These are phyloP conservation scores for Triplophysa tibetana DNA, from an alignment of 2,113 vertebrate species.

Conservation along the genomic window DNA sequence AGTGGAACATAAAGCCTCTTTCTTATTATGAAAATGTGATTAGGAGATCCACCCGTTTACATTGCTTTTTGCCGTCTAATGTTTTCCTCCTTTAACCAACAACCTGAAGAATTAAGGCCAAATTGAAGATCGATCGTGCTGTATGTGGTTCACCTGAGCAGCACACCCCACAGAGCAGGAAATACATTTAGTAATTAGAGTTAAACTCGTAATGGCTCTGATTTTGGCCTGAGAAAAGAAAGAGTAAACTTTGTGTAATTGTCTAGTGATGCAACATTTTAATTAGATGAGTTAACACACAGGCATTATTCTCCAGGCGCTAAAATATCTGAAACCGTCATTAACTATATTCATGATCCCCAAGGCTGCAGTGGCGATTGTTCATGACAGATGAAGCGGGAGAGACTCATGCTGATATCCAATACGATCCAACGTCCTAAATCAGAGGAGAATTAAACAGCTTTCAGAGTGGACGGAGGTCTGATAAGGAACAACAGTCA, in stretches of 20 bases:
- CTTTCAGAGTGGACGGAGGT: conserved; percentile 18
- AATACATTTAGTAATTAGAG: conserved; percentile 74
- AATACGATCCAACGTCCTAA: conserved; percentile 36
- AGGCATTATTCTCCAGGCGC: conserved; percentile 64
- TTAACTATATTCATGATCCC: conserved; percentile 72
- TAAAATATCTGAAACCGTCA: conserved; percentile 59
- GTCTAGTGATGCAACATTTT: conserved; percentile 70
- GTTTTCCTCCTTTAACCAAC: conserved; percentile 30
- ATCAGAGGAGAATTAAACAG: conserved; percentile 43
- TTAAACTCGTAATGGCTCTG: conserved; percentile 66
- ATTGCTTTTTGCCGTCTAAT: conserved; percentile 1
- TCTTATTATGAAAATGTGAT: neutral
- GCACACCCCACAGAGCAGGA: conserved; percentile 66
- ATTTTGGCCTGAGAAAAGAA: conserved; percentile 63
- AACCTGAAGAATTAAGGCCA: conserved; percentile 57
- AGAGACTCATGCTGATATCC: conserved; percentile 38
- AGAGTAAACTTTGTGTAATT: conserved; percentile 58
- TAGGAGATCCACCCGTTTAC: neutral
- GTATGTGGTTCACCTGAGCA: conserved; percentile 66
- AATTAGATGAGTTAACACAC: conserved; percentile 74
- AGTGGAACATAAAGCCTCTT: neutral
- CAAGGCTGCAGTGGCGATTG: conserved; percentile 63
- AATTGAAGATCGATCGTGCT: conserved; percentile 68
- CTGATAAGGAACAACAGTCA: conserved; percentile 28
- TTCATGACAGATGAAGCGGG: conserved; percentile 68